Percentiles rank a stretch among this genome's conserved stretches.
Conservation (phyloP, 1,140 invertebrate species). For the Lepidurus couesii region DNA sequence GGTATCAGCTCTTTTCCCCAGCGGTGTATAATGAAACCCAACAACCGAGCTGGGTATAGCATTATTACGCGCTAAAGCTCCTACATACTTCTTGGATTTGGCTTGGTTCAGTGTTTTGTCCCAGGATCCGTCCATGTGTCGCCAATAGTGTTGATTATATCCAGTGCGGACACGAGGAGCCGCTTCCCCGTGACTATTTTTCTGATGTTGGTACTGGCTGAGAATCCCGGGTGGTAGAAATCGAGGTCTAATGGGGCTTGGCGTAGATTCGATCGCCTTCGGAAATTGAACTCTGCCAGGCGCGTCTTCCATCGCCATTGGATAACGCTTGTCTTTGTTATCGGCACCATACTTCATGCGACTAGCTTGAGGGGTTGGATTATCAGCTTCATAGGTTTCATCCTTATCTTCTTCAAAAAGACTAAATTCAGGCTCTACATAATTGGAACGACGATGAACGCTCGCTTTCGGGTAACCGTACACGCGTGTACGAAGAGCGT, state of each 20-base stretch:
- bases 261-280: not conserved
- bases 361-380: not conserved
- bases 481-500: conserved; percentile 1
- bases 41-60: not conserved
- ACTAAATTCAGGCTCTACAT: not conserved
- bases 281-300: not conserved
- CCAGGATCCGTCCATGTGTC: not conserved
- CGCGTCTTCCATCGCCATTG: not conserved
- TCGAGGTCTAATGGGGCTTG: not conserved
- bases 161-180: not conserved
- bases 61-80: not conserved
- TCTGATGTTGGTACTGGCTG: not conserved
- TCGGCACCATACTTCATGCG: not conserved
- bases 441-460: not conserved
- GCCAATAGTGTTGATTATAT: not conserved
- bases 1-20: not conserved
- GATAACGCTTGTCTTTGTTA: not conserved
- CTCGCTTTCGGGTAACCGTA: not conserved
- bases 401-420: not conserved
- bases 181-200: not conserved
- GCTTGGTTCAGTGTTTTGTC: not conserved
- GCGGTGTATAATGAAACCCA: not conserved
- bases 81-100: not conserved
- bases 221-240: not conserved
- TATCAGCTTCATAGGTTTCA: not conserved